Percentiles rank a stretch among this genome's conserved stretches.
These are phyloP conservation scores for Gonocerus acuteangulatus DNA, from an alignment of 2,888 invertebrate genomes.

Conservation along the genomic window DNA sequence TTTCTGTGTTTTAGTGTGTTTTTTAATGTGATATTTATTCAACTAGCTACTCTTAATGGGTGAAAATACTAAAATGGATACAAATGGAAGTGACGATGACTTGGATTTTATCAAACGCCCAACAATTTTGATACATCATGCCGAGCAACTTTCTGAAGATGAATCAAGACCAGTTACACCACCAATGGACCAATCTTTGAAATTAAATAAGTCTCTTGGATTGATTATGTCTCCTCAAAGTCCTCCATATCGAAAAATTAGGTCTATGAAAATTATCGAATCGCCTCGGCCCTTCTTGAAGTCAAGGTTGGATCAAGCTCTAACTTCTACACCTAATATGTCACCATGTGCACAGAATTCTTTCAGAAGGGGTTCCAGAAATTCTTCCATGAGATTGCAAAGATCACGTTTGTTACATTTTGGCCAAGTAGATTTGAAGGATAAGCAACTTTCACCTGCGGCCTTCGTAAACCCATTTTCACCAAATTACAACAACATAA, in stretches of 20 bases:
- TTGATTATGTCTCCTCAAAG: slow-evolving; percentile 33
- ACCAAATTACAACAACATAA: background rate
- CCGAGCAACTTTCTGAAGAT: slow-evolving; percentile 14
- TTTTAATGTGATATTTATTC: background rate
- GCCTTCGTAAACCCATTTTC: slow-evolving; percentile 24
- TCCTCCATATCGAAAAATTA: slow-evolving; percentile 32
- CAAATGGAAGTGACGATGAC: slow-evolving; percentile 18
- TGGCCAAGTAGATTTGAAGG: slow-evolving; percentile 13
- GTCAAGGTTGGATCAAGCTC: slow-evolving; percentile 18
- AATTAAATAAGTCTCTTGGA: slow-evolving; percentile 32
- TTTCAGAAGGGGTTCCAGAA: slow-evolving; percentile 15
- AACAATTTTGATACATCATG: background rate
- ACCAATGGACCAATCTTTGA: slow-evolving; percentile 30
- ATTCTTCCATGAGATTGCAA: slow-evolving; percentile 22
- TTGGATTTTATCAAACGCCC: slow-evolving; percentile 25
- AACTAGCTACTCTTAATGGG: slow-evolving; percentile 4
- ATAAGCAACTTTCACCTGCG: slow-evolving; percentile 14
- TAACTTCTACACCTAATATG: slow-evolving; percentile 29
- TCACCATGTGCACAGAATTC: slow-evolving; percentile 24
- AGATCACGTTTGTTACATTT: slow-evolving; percentile 8
- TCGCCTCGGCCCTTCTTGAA: slow-evolving; percentile 29
- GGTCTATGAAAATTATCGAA: slow-evolving; percentile 32
- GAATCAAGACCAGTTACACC: slow-evolving; percentile 32
- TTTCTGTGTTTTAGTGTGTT: slow-evolving; percentile 9
- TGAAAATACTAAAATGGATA: slow-evolving; percentile 15